Evolutionary conservation across 1,140 invertebrate genomes (phyloP), one percentile per base, ranked within the genome.

Genomic region (Drosophila quadrilineata): DNA sequence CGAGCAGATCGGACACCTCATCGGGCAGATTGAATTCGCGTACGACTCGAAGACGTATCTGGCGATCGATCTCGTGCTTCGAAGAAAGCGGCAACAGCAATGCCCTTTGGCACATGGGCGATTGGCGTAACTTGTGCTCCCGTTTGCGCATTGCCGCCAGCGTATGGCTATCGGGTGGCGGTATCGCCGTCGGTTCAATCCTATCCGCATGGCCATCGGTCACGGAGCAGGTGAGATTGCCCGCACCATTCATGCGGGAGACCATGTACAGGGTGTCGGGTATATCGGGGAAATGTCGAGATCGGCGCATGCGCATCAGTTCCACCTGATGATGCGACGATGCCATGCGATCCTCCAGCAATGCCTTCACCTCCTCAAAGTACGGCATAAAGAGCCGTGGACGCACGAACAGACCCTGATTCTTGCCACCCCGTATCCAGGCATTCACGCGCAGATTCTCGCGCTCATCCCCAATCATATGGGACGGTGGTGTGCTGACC

Each of bases 201-300:
- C 93, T 89, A 87, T 93, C 92, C 40, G 93, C 91, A 50, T 93
- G 93, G 3, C 92, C 89, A 50, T 88, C 86, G 33, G 75, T 31
- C 43, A 64, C 57, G 10, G 80, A n/a, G n/a, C n/a, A n/a, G n/a
- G n/a, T n/a, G n/a, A n/a, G n/a, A n/a, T n/a, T n/a, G n/a, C n/a
- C n/a, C n/a, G n/a, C n/a, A n/a, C n/a, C 80, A 38, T 90, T 90
- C 71, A 90, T 86, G 3, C 88, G 77, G 29, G 89, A 90, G 17
- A 98, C 95, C 97, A 98, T 98, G 88, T 98, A 98, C 19, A 98
- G 91, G 1, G 97, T 97, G 90, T 98, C 97, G 0, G 97, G 97
- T 82, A 98, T 98, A 87, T 95, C 94, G 16, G 93, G 93, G 60
- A 94, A 92, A 72, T 91, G 91, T 12, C 93, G 90, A n/a, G 93